Conservation (phyloP, 2,113 vertebrate genomes). For the Asarcornis scutulata region DNA sequence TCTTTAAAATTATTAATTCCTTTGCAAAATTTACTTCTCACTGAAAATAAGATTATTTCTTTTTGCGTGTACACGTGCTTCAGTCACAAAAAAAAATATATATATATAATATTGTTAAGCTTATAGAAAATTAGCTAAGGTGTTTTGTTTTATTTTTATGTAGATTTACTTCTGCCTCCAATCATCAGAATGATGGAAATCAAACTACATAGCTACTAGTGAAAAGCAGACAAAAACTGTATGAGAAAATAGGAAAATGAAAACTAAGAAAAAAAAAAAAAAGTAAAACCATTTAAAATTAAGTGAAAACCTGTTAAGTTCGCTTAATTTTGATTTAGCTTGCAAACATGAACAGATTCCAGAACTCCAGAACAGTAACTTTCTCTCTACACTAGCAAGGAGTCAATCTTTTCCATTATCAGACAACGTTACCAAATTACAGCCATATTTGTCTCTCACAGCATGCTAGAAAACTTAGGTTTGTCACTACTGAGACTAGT, state of each 20-base stretch:
- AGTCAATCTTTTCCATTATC: neutral
- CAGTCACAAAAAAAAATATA: neutral
- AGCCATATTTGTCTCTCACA: neutral
- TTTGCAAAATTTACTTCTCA: neutral
- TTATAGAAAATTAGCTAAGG: neutral
- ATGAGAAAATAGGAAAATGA: neutral
- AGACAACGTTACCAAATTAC: neutral
- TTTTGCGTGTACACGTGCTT: neutral
- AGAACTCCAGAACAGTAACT: neutral
- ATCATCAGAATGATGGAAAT: neutral
- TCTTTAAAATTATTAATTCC: neutral
- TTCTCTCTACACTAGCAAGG: neutral
- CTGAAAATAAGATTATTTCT: neutral
- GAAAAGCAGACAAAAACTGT: neutral
- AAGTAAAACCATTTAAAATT: neutral
- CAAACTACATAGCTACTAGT: neutral
- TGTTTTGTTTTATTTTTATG: too few species aligned
- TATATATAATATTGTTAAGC: neutral
- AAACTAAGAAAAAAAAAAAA: neutral
- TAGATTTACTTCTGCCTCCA: neutral
- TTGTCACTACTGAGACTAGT: neutral
- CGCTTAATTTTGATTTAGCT: neutral
- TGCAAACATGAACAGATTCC: neutral
- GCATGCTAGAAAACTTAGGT: neutral
- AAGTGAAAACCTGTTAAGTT: neutral